Evolutionary conservation across 2,113 vertebrate species (phyloP).

Genomic region (Gambusia holbrooki): DNA sequence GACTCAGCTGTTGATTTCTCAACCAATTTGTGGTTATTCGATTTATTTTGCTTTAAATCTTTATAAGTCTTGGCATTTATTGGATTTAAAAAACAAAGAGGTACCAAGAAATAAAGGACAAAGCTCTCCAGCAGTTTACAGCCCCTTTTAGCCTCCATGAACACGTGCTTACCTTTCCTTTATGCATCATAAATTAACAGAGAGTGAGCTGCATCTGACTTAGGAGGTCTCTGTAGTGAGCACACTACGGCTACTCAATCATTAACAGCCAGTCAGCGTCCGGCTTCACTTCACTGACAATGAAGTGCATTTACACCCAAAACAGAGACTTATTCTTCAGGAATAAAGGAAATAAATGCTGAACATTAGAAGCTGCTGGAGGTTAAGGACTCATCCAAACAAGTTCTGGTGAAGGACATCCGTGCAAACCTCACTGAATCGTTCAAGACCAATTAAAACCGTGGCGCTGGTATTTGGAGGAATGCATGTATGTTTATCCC

Average conservation of each 20-base stretch:
- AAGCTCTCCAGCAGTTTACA: background rate
- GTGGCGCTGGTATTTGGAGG: background rate
- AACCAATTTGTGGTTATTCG: background rate
- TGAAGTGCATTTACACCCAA: background rate
- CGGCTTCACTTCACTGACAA: constrained; percentile 3
- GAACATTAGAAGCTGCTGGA: background rate
- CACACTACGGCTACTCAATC: background rate
- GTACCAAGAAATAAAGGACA: background rate
- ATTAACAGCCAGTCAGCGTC: background rate
- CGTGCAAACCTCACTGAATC: background rate
- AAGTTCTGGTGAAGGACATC: background rate
- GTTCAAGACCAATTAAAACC: constrained; percentile 8
- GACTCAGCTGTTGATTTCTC: background rate
- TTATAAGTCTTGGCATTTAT: background rate
- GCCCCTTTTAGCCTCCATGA: background rate
- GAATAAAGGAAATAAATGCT: too few species aligned
- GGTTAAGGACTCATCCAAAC: background rate
- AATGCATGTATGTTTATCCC: constrained; percentile 39
- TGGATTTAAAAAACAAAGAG: background rate
- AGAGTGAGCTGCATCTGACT: too few species aligned
- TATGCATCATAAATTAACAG: background rate
- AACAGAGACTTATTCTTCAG: background rate
- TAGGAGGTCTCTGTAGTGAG: background rate
- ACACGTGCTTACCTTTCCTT: background rate
- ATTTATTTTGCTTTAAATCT: background rate